These are phyloP conservation scores for Gasterosteus nipponicus DNA, from an alignment of 2,113 vertebrate species.

Conservation along the genomic window DNA sequence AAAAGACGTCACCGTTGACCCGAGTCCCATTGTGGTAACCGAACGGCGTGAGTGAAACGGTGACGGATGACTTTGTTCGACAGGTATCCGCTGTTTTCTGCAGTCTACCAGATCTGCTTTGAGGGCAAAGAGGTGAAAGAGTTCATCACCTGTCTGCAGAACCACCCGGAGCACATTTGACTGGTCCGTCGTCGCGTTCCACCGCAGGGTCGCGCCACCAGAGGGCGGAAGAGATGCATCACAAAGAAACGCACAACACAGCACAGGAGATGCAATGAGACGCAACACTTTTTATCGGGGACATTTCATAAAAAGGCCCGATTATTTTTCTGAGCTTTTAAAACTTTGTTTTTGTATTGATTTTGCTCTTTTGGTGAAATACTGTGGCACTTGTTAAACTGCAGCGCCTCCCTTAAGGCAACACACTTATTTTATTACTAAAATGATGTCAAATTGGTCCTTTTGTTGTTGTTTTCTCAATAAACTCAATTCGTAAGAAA, in stretches of 20 bases:
- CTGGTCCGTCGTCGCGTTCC: not conserved
- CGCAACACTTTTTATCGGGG: not conserved
- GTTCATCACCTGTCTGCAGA: slow-evolving; percentile 88
- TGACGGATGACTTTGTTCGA: not conserved
- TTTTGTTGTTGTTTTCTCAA: slow-evolving; percentile 17
- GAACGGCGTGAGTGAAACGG: too few species aligned
- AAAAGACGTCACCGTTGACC: not conserved
- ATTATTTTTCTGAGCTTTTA: slow-evolving; percentile 2
- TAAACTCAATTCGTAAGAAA: slow-evolving; percentile 35
- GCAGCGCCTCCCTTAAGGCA: not conserved
- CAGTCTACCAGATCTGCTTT: slow-evolving; percentile 88
- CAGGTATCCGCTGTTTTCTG: slow-evolving; percentile 88
- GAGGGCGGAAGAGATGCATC: slow-evolving; percentile 33
- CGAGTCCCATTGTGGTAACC: not conserved
- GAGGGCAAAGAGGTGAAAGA: slow-evolving; percentile 82
- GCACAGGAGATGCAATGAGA: not conserved
- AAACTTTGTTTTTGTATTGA: not conserved
- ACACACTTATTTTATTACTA: slow-evolving; percentile 7
- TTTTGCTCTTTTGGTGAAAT: not conserved
- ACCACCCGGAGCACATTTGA: slow-evolving; percentile 87
- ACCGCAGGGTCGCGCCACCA: not conserved
- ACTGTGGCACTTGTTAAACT: not conserved
- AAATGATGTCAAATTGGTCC: not conserved
- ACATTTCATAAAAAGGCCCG: not conserved
- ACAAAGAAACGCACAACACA: slow-evolving; percentile 34